Evolutionary conservation across 2,113 vertebrate genomes (phyloP).

Genomic region (Myanophis thanlyinensis): DNA sequence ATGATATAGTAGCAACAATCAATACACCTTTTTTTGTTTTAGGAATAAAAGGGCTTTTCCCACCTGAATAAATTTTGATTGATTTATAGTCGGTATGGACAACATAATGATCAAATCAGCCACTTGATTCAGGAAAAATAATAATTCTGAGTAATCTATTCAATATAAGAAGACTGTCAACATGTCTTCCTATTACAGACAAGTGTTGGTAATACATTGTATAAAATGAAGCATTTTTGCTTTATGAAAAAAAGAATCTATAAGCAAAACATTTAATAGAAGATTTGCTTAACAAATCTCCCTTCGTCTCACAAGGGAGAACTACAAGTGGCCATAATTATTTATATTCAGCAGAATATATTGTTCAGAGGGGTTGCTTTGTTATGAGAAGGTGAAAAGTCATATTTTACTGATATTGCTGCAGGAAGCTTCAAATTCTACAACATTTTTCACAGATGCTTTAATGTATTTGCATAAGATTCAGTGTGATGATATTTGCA

Average conservation of each 20-base stretch:
- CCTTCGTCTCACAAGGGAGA: not conserved
- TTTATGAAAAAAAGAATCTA: not conserved
- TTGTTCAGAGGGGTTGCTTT: not conserved
- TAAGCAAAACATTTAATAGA: not conserved
- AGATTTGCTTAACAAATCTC: not conserved
- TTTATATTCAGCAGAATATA: not conserved
- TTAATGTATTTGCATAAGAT: not conserved
- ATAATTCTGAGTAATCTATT: not conserved
- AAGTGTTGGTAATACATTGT: not conserved
- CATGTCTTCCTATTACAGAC: not conserved
- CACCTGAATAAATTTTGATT: not conserved
- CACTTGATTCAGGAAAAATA: not conserved
- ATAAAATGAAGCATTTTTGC: not conserved
- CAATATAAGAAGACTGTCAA: not conserved
- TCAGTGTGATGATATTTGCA: not conserved
- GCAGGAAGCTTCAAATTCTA: not conserved
- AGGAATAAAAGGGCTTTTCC: not conserved
- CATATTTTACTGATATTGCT: not conserved
- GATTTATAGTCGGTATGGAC: not conserved
- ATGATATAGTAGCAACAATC: not conserved
- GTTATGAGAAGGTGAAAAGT: not conserved
- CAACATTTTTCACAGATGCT: not conserved
- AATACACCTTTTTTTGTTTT: not conserved
- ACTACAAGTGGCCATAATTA: not conserved
- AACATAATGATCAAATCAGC: not conserved